Conservation (phyloP, 2,113 vertebrate genomes). For the Microcebus tavaratra region DNA sequence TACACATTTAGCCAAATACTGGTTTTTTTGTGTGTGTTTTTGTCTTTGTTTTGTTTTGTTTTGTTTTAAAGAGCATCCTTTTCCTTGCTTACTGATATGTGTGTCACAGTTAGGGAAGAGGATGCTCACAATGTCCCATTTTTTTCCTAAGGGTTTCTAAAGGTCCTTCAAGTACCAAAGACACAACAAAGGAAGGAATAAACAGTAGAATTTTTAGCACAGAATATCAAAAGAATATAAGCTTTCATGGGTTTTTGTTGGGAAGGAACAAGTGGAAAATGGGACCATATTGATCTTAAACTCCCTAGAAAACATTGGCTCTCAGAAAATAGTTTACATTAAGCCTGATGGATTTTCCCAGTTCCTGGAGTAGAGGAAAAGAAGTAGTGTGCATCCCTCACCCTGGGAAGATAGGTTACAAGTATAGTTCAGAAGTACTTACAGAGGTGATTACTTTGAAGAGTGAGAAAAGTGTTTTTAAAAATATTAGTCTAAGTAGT, state of each 20-base stretch:
- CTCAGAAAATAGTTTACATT: background rate
- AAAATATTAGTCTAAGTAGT: background rate
- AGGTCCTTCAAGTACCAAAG: background rate
- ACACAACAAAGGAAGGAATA: slow-evolving; percentile 42
- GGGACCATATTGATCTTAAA: background rate
- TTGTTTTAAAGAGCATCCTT: background rate
- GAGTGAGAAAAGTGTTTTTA: background rate
- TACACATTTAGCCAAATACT: slow-evolving; percentile 25
- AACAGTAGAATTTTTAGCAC: slow-evolving; percentile 49
- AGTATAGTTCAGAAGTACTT: background rate
- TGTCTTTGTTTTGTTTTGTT: background rate
- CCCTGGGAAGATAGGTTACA: background rate
- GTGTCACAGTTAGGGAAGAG: slow-evolving; percentile 46
- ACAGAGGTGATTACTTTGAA: background rate
- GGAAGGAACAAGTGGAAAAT: slow-evolving; percentile 18
- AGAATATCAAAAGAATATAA: background rate
- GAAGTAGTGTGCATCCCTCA: background rate
- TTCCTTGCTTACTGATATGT: slow-evolving; percentile 50
- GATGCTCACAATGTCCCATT: background rate
- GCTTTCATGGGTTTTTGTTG: background rate
- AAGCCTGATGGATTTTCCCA: background rate
- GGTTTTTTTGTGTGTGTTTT: background rate
- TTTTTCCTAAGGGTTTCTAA: background rate
- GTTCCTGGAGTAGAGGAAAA: background rate
- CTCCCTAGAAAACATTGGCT: background rate